A percentile compares a stretch with the other conserved stretches of the same genome.
Conservation (phyloP, 2,797 vertebrate genomes). For the Pogonophryne albipinna region DNA sequence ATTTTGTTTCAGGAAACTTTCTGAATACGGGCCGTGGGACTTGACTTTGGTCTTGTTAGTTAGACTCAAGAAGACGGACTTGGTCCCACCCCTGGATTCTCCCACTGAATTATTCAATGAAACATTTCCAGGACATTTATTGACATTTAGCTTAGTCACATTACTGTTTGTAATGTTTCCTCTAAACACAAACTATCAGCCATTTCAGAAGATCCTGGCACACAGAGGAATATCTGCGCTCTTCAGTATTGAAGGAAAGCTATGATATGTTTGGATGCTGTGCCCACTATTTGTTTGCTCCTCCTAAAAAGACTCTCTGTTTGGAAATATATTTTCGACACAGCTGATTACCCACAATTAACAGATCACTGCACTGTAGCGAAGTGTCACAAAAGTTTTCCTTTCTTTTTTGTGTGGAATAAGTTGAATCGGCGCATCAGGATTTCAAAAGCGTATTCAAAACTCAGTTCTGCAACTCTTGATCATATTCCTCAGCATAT, state of each 20-base stretch:
- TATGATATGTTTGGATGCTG: constrained; percentile 1
- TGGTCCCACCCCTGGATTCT: neutral
- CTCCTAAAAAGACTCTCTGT: constrained; percentile 23
- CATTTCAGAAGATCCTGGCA: constrained; percentile 18
- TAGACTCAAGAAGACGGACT: too few relatives aligned
- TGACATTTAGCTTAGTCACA: neutral
- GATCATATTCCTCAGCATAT: neutral
- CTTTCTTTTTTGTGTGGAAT: constrained; percentile 3
- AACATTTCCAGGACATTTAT: neutral
- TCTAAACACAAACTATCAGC: neutral
- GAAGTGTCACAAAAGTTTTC: neutral
- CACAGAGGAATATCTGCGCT: constrained; percentile 5
- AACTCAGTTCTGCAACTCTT: neutral
- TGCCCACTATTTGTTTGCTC: constrained; percentile 20
- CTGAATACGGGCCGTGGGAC: too few relatives aligned
- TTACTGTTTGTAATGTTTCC: constrained; percentile 5
- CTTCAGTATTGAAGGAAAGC: constrained; percentile 5
- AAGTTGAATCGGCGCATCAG: neutral
- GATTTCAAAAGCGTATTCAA: constrained; percentile 1
- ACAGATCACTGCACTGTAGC: constrained; percentile 1
- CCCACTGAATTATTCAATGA: neutral
- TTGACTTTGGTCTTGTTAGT: too few relatives aligned
- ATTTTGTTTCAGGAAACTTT: too few relatives aligned
- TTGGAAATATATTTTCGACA: constrained; percentile 10
- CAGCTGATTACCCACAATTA: constrained; percentile 27